Base-by-base conservation (phyloP, 2,113 vertebrate genomes). In the Macroglossus sobrinus region DNA sequence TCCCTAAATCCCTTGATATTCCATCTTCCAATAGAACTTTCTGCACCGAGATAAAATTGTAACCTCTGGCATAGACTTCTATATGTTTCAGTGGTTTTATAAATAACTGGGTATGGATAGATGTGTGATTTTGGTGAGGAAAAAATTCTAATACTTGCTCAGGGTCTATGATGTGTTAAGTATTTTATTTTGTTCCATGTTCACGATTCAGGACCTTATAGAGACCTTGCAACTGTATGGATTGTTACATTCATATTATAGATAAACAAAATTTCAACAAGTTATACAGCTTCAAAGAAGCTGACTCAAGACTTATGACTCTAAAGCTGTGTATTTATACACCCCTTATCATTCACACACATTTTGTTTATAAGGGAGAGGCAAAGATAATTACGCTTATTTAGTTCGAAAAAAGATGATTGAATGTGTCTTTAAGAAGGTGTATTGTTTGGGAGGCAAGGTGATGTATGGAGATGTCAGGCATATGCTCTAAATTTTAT, bases 401-500 rank as follows among this genome's bases (percentile, higher is more conserved):
- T 61, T 84, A 68, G 24, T 64, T 45, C 26, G 50, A 68, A 69
- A 91, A 24, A 72, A 82, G 57, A 43, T 2, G 30, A 78, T 30
- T 26, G 35, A 55, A 24, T 13, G 30, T 38, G 18, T 78, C 28
- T 75, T 72, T 55, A 74, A 28, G 75, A 68, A 43, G 21, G 24
- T 90, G 2, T 84, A 74, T 47, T 47, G 63, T 40, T 72, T 89
- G 45, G 19, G 53, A 74, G 47, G 12, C 6, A 92, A 63, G 33
- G 21, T 40, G 19, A 55, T 47, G 3, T 45, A 2, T 71, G 38
- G 22, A 64, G 53, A 94, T 81, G 66, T 45, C 59, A 93, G 72
- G 61, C 84, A 45, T 91, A 79, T 69, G 69, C 13, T 95, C 63
- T 78, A 81, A 68, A 89, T 86, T 94, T 95, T 79, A 88, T 81